Percentiles rank a stretch among this genome's conserved stretches.
phyloP scores from a whole-genome alignment of 2,797 vertebrate species.

The Mormyrus hasselquistii region DNA sequence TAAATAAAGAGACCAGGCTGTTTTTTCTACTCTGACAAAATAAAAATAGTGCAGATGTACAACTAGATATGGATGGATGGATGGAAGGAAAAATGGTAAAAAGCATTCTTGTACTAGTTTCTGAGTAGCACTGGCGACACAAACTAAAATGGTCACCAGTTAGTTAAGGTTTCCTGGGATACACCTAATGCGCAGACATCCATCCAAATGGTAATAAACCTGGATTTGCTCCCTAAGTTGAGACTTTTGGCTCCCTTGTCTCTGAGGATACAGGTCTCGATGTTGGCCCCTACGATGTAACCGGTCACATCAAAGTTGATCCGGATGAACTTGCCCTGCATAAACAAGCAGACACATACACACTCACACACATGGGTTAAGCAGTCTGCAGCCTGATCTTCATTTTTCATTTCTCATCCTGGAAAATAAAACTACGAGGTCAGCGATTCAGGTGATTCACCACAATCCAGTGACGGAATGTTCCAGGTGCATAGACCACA shows the following conservation, averaged over 20 bases:
- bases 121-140: not conserved
- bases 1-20: not conserved
- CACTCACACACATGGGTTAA: constrained; percentile 8
- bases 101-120: not conserved
- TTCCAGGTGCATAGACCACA: not conserved
- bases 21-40: not conserved
- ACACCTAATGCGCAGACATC: not conserved
- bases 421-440: not conserved
- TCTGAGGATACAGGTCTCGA: constrained; percentile 61
- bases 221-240: not conserved
- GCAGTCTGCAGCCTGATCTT: not conserved
- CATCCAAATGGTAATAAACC: not conserved
- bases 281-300: constrained; percentile 78
- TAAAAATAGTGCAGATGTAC: not conserved
- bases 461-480: not conserved
- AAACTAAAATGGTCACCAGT: not conserved
- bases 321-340: not conserved
- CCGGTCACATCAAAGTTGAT: constrained; percentile 56
- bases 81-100: not conserved
- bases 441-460: not conserved
- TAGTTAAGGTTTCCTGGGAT: not conserved
- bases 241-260: not conserved
- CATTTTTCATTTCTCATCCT: constrained; percentile 24
- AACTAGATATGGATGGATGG: not conserved
- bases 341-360: not conserved